Base-by-base conservation (phyloP, 2,888 invertebrate species). In the Agonum fuliginosum region DNA sequence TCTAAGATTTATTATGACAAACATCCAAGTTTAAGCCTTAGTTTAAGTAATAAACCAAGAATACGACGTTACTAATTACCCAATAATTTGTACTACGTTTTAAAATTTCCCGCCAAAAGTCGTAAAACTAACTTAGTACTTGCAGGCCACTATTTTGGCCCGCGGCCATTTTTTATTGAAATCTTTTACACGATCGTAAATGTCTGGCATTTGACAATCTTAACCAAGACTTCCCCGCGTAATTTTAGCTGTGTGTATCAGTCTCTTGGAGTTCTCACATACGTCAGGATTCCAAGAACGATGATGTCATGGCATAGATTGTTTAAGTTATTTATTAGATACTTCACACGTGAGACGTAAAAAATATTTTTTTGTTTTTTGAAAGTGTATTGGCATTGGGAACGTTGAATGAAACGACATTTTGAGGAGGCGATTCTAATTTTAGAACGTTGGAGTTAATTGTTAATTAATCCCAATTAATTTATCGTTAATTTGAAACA, bases 241-340 rank as follows among this genome's bases (percentile, higher is more conserved):
- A 8, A 62, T 62, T 62, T 62, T 62, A 62, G 54, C 12, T 5
- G 12, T 30, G 27, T 62, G 58, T 3, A 1, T 10, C 17, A 5
- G 10, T 4, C 14, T 62, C 30, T 30, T 62, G n/a, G 14, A 17
- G 58, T 62, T 62, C 30, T 30, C 58, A 34, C 30, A 30, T 30
- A 62, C 30, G 30, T 62, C 27, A 27, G 12, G 14, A n/a, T 62
- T 62, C 58, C 17, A 17, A 62, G 58, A 62, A 62, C 0, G 30
- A 30, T 62, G 58, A 62, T 62, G 30, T 62, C 58, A 62, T 30
- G 6, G 24, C 58, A 17, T n/a, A 8, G 30, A 62, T 62, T 62
- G 58, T 30, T 27, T 24, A 46, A 20, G 8, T 22, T 24, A 24
- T 54, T 54, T 27, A 54, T 54, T 54, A 54, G 54, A 22, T 17